phyloP scores from a whole-genome alignment of 2,797 vertebrate genomes.

The Mycteria americana region DNA sequence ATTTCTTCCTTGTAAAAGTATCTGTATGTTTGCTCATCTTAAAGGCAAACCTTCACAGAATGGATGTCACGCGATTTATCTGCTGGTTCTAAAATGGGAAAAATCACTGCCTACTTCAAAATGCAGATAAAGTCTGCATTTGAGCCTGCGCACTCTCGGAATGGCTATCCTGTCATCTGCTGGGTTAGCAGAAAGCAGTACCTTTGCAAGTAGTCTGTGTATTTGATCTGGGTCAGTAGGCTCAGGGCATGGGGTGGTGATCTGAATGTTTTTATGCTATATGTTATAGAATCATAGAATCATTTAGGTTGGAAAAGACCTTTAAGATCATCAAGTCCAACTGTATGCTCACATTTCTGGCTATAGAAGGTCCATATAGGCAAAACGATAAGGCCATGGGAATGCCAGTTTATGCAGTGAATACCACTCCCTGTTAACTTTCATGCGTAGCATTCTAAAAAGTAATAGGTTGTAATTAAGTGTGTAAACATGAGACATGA shows the following conservation, averaged over 20 bases:
- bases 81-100: neutral
- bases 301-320: neutral
- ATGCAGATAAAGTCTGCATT: neutral
- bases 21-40: neutral
- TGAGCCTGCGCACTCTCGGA: no score
- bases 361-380: neutral
- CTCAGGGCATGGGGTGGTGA: neutral
- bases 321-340: neutral
- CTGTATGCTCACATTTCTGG: neutral
- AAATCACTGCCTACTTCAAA: neutral
- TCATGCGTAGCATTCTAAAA: neutral
- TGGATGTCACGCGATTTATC: accelerated
- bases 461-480: neutral
- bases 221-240: no score
- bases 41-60: neutral
- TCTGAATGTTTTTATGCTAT: neutral
- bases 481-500: no score
- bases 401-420: neutral
- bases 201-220: neutral
- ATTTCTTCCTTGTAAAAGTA: neutral
- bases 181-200: neutral
- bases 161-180: neutral
- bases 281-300: neutral
- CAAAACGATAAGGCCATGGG: neutral
- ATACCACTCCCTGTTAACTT: neutral